Percentiles rank a stretch among this genome's conserved stretches.
Conservation (phyloP, 1,140 invertebrate species). For the Heliconius nattereri region DNA sequence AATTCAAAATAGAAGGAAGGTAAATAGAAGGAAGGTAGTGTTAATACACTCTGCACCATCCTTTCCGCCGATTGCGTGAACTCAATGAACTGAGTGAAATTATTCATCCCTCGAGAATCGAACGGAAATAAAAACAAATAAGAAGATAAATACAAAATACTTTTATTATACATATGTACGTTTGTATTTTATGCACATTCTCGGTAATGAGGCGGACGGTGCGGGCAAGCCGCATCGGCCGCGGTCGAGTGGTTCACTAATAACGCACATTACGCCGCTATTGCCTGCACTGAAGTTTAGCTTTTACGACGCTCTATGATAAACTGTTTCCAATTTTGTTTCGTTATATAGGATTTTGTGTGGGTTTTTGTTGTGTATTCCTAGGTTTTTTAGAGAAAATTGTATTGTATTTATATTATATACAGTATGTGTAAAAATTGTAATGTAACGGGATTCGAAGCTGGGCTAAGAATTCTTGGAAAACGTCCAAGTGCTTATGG, state of each 20-base stretch:
- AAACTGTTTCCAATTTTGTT: constrained; percentile 9
- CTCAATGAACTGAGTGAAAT: too few species aligned
- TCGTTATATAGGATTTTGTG: neutral
- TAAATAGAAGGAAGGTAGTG: too few species aligned
- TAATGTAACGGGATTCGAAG: too few species aligned
- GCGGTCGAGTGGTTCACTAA: constrained; percentile 9
- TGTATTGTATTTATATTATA: neutral
- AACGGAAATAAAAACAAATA: too few species aligned
- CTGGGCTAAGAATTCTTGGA: too few species aligned
- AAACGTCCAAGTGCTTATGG: too few species aligned
- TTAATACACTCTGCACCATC: too few species aligned
- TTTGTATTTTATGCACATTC: neutral
- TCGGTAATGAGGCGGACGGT: neutral
- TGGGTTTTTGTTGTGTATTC: neutral
- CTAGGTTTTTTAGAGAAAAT: neutral
- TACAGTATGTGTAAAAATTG: too few species aligned
- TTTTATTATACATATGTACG: neutral
- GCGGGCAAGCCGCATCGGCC: neutral
- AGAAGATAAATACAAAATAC: too few species aligned
- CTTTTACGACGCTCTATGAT: constrained; percentile 3
- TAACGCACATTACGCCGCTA: constrained; percentile 12
- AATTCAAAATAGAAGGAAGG: too few species aligned
- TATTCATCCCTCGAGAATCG: too few species aligned
- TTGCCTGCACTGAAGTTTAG: constrained; percentile 8
- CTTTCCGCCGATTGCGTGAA: too few species aligned